phyloP scores from a whole-genome alignment of 2,888 invertebrate genomes.

The Drosophila melanosoma region DNA sequence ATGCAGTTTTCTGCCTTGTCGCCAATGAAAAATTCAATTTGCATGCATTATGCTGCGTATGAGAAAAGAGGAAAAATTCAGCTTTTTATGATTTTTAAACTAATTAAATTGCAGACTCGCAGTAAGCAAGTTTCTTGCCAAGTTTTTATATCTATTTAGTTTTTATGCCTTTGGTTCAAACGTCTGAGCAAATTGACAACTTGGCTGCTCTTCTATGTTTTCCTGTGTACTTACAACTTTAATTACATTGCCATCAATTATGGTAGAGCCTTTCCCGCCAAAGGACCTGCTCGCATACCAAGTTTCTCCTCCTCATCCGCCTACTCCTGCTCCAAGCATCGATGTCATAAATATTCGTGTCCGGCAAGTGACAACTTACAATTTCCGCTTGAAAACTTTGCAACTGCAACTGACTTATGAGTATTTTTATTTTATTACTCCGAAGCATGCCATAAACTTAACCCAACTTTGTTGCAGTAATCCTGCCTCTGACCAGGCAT shows the following conservation, averaged over 20 bases:
- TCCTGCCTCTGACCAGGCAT: conserved; percentile 6
- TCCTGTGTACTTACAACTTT: conserved; percentile 56
- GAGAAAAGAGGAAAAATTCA: conserved; percentile 4
- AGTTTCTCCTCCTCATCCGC: not conserved
- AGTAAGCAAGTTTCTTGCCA: conserved; percentile 10
- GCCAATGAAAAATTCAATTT: conserved; percentile 58
- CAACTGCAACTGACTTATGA: conserved; percentile 53
- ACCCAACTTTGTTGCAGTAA: conserved; percentile 12
- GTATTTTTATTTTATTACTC: conserved; percentile 29
- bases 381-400: conserved; percentile 55
- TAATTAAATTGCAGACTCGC: conserved; percentile 50
- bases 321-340: conserved; percentile 16
- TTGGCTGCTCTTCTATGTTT: conserved; percentile 43
- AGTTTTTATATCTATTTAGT: no score
- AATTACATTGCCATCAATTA: conserved; percentile 65
- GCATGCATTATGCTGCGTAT: conserved; percentile 49
- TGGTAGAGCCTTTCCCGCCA: conserved; percentile 34
- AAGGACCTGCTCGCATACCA: conserved; percentile 21
- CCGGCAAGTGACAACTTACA: conserved; percentile 62
- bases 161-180: conserved; percentile 11
- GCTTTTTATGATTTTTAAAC: conserved; percentile 40
- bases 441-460: conserved; percentile 19
- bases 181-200: conserved; percentile 14
- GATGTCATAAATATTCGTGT: conserved; percentile 54
- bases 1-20: conserved; percentile 10